A percentile compares a stretch with the other conserved stretches of the same genome.
Evolutionary conservation across 2,888 invertebrate genomes (phyloP).

Genomic region (Stratiomys singularior): DNA sequence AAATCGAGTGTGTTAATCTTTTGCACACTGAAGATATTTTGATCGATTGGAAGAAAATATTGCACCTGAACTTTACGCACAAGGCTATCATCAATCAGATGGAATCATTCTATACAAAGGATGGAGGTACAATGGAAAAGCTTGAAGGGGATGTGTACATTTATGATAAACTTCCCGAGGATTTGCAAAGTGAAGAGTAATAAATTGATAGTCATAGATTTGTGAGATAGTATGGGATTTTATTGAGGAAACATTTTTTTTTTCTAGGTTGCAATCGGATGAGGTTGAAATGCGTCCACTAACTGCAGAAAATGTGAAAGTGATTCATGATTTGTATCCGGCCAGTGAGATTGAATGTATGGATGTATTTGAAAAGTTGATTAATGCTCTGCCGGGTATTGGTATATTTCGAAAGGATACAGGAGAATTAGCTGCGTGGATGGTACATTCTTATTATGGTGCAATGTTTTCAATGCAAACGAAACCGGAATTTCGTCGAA

Average conservation of each 20-base stretch:
- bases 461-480: slow-evolving; percentile 95
- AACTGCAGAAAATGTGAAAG: slow-evolving; percentile 80
- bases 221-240: background rate
- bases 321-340: slow-evolving; percentile 86
- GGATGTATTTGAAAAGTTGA: slow-evolving; percentile 83
- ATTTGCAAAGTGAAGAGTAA: slow-evolving; percentile 70
- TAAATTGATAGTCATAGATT: background rate
- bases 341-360: slow-evolving; percentile 89
- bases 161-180: slow-evolving; percentile 73
- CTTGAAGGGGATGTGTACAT: slow-evolving; percentile 84
- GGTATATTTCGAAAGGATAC: slow-evolving; percentile 77
- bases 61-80: slow-evolving; percentile 90
- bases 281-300: slow-evolving; percentile 82
- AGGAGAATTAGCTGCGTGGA: slow-evolving; percentile 86
- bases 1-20: slow-evolving; percentile 76
- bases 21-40: slow-evolving; percentile 80
- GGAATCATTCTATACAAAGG: slow-evolving; percentile 73
- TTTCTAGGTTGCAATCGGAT: slow-evolving; percentile 68
- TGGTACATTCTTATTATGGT: slow-evolving; percentile 91
- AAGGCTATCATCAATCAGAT: slow-evolving; percentile 81
- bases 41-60: slow-evolving; percentile 81
- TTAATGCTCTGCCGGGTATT: slow-evolving; percentile 80
- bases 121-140: slow-evolving; percentile 74
- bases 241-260: background rate
- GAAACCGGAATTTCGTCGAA: slow-evolving; percentile 77